Base-by-base conservation (phyloP, 2,888 invertebrate species). In the Toxonevra muliebris region DNA sequence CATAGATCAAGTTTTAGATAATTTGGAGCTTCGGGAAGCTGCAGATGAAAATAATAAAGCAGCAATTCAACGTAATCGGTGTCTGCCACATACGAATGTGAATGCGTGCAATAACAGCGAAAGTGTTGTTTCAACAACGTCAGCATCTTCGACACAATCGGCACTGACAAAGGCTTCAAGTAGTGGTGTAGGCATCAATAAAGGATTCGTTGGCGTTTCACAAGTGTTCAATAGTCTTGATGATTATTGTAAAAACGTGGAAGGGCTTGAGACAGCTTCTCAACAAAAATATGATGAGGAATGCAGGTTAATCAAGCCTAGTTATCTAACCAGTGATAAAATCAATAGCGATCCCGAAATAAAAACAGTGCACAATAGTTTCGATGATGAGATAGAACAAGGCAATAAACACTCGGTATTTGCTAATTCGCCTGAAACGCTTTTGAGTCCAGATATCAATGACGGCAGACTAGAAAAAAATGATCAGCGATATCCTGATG, bases 1-100 rank as follows among this genome's bases (percentile, higher is more conserved):
- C 86, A 87, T 94, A 79, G 93, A 94, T 83, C 92, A 93, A 86
- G 92, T 94, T 72, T 87, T 94, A 68, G 93, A 94, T 84, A 93
- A 93, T 82, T 91, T 94, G 80, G 94, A 94, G 84, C 89, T 91
- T 76, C 90, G 89, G 79, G 92, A 93, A 87, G 81, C 76, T 41
- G 81, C 79, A 42, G 76, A 80, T 62, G 81, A 82, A 45, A 73
- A 72, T 42, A 72, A 71, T 43, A 72, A 67, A 54, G 43, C 69
- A 66, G 30, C 30, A 30, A 30, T 30, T 30, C 3, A 30, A 30
- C 30, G 30, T 30, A 30, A 30, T 30, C 30, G 30, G 7, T 7
- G 2, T 30, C 7, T 30, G 45, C n/a, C 15, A 20, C 61, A 65
- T 58, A 53, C n/a, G 41, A 55, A 43, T 48, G 62, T 53, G 12